Base-by-base conservation (phyloP, 2,797 vertebrate species). In the Myioborus miniatus region DNA sequence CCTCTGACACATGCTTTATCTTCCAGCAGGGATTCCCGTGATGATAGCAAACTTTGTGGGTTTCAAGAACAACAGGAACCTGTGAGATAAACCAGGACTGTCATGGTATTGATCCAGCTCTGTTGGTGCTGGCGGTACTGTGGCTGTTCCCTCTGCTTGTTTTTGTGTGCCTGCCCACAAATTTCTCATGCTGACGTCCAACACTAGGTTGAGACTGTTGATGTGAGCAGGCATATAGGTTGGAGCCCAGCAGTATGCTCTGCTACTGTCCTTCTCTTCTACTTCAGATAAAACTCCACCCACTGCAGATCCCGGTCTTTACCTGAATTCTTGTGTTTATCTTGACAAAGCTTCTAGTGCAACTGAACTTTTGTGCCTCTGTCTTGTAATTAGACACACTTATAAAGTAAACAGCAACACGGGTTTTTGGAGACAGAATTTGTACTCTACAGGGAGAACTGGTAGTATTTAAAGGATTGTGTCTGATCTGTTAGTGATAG, bases 221-320 rank as follows among this genome's bases (percentile, higher is more conserved):
- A 7, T 36, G 52, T 49, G 72, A 43, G 34, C 36, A 60, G 72
- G 32, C 1, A 2, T 0, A 6, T 1, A 14, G 32, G 53, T 22
- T 2, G 4, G 74, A 74, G 34, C 41, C 36, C 13, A 11, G 27
- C 18, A 10, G 20, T 7, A 8, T 36, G n/a, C n/a, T 71, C 27
- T 58, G 62, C 72, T 88, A 50, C 44, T 39, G 0, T 5, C 0
- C 0, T 27, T 41, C 30, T 55, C 30, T n/a, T n/a, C 65, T 49
- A 0, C 18, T 23, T 47, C n/a, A 27, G 9, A 4, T 3, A 15
- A 58, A 75, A 75, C 36, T n/a, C 19, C 1, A 1, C 26, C 2
- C 7, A 8, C 62, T 70, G 65, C 36, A 41, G 26, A 37, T 47
- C 46, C 16, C 56, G n/a, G 2, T 67, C 53, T 77, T 55, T 9